These are phyloP conservation scores for Elanoides forficatus DNA, from an alignment of 2,113 vertebrate species.

Conservation along the genomic window DNA sequence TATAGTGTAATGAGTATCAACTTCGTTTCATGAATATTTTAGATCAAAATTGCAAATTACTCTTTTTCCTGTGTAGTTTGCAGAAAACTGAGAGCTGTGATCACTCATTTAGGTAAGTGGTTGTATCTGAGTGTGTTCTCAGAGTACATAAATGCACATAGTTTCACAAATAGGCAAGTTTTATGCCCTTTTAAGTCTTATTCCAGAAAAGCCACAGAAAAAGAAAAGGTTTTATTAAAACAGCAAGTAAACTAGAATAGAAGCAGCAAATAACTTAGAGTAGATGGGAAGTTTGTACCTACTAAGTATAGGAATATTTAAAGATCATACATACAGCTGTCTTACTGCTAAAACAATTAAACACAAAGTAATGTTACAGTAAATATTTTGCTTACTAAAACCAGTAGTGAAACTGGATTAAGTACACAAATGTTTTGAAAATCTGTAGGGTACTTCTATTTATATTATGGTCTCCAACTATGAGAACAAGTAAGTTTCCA, in stretches of 20 bases:
- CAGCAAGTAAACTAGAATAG: not conserved
- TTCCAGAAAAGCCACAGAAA: not conserved
- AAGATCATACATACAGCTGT: not conserved
- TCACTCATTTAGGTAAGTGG: not conserved
- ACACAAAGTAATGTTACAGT: not conserved
- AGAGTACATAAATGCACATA: not conserved
- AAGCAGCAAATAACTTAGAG: not conserved
- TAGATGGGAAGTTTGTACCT: not conserved
- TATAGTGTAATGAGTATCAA: not conserved
- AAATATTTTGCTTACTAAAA: not conserved
- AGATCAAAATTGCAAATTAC: not conserved
- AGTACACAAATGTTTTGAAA: not conserved
- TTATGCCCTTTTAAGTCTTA: not conserved
- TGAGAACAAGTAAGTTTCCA: not conserved
- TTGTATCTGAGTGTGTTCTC: not conserved
- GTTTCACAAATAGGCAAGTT: not conserved
- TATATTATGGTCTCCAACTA: not conserved
- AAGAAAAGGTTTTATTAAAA: not conserved
- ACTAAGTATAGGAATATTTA: not conserved
- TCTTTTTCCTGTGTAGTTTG: not conserved
- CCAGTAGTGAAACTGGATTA: not conserved
- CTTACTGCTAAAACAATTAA: not conserved
- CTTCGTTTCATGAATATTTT: not conserved
- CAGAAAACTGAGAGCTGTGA: not conserved
- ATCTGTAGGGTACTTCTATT: not conserved